These are phyloP conservation scores for Calliopum simillimum DNA, from an alignment of 2,888 invertebrate genomes.

Conservation along the genomic window DNA sequence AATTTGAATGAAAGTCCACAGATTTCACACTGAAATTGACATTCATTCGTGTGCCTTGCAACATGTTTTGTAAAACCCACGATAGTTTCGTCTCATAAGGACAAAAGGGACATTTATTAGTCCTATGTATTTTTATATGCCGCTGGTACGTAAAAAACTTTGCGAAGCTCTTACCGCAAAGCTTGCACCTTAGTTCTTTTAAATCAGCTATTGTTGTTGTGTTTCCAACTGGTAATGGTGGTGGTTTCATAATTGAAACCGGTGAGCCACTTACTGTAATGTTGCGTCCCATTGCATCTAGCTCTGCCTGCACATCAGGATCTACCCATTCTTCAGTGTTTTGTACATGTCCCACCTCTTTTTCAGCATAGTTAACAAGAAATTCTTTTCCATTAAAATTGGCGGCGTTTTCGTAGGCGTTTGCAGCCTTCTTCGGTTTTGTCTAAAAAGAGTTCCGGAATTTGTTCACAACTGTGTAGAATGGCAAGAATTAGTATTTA, in stretches of 20 bases:
- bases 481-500: background rate
- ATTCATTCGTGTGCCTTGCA: no score
- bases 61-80: no score
- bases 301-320: slow-evolving; percentile 77
- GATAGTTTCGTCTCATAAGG: no score
- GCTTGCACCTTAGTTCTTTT: no score
- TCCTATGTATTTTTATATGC: no score
- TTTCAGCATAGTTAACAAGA: slow-evolving; percentile 71
- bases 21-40: no score
- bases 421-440: slow-evolving; percentile 72
- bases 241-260: slow-evolving; percentile 12
- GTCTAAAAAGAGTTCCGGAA: slow-evolving; percentile 75
- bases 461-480: slow-evolving; percentile 71
- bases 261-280: slow-evolving; percentile 7
- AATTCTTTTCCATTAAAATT: slow-evolving; percentile 74
- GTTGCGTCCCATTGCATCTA: slow-evolving; percentile 72
- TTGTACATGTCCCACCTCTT: slow-evolving; percentile 65
- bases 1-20: no score
- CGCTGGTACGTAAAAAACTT: no score
- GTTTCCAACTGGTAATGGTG: slow-evolving; percentile 9
- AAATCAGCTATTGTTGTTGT: no score
- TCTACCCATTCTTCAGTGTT: slow-evolving; percentile 68
- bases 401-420: slow-evolving; percentile 73
- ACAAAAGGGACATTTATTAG: no score
- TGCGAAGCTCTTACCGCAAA: no score